Conservation (phyloP, 2,113 vertebrate species). For the Bucco capensis region DNA sequence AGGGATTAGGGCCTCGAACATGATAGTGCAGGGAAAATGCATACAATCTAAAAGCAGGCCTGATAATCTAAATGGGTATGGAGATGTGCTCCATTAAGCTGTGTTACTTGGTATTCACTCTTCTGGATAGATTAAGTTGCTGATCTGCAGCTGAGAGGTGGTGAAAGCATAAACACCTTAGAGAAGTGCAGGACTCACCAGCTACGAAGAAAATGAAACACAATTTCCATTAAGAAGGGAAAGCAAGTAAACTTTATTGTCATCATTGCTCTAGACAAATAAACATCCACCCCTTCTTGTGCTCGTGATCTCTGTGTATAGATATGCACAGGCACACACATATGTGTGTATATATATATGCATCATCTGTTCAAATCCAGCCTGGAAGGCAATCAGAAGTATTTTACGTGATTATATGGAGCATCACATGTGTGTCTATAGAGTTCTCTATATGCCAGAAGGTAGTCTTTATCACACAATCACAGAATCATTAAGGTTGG, state of each 20-base stretch:
- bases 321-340: no score
- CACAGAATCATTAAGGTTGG: no score
- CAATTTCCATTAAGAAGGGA: background rate
- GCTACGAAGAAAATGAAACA: background rate
- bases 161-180: background rate
- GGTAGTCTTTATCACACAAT: background rate
- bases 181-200: background rate
- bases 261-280: background rate
- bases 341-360: accelerated
- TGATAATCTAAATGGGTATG: background rate
- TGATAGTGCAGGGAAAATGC: background rate
- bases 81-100: background rate
- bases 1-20: background rate
- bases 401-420: background rate
- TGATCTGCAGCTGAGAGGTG: background rate
- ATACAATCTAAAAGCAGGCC: background rate
- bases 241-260: background rate
- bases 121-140: background rate
- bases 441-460: background rate
- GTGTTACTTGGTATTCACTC: background rate
- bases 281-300: background rate
- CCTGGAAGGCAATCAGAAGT: background rate
- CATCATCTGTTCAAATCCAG: background rate
- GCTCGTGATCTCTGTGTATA: background rate
- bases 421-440: background rate